Conservation (phyloP, 1,140 invertebrate species). For the Camponotus vicinus region DNA sequence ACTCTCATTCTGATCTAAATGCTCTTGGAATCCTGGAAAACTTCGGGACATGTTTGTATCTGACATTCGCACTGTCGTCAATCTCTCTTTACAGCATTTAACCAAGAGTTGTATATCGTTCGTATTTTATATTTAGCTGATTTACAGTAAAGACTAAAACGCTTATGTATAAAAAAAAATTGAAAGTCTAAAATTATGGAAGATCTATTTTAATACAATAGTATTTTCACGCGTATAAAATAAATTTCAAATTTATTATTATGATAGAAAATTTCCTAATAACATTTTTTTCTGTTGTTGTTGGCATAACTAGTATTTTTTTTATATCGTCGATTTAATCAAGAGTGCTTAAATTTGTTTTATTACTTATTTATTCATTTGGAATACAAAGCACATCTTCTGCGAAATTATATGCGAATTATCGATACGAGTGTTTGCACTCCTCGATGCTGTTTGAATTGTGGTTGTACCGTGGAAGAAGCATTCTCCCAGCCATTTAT, state of each 20-base stretch:
- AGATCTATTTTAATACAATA: not conserved
- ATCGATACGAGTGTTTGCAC: constrained; percentile 53
- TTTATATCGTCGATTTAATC: not conserved
- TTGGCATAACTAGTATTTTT: not conserved
- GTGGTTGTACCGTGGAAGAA: constrained; percentile 50
- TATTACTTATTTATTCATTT: not conserved
- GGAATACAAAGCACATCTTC: not conserved
- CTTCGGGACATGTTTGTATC: not conserved
- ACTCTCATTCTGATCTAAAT: constrained; percentile 13
- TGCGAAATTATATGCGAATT: constrained; percentile 29
- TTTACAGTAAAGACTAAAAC: not conserved
- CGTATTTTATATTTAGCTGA: too few relatives aligned
- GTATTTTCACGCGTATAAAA: not conserved
- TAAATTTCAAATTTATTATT: not conserved
- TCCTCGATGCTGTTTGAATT: constrained; percentile 48
- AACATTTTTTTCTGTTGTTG: not conserved
- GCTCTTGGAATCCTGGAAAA: constrained; percentile 29
- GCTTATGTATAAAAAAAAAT: not conserved
- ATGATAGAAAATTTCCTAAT: not conserved
- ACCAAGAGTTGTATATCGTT: not conserved
- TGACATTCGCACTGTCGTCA: not conserved
- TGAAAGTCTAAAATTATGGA: not conserved
- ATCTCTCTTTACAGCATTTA: constrained; percentile 3
- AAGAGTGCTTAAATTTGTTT: not conserved
- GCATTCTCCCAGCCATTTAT: constrained; percentile 69